Percentiles rank a stretch among this genome's conserved stretches.
Evolutionary conservation across 1,140 invertebrate genomes (phyloP).

Genomic region (Drusus annulatus): DNA sequence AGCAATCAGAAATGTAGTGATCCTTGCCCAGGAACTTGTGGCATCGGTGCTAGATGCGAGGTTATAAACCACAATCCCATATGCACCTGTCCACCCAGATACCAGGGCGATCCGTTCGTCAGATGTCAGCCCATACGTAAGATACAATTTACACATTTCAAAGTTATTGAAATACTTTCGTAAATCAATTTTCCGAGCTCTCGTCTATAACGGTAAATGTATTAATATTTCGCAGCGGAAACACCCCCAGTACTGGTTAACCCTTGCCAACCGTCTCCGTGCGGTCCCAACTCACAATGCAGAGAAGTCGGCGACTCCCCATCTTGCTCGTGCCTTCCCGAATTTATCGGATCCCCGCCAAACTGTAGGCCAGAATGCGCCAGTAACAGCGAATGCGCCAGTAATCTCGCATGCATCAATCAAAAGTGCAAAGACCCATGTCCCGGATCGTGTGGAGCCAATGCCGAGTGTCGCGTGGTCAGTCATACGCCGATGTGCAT

Average conservation of each 20-base stretch:
- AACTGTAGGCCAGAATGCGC: constrained; percentile 79
- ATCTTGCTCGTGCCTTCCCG: constrained; percentile 79
- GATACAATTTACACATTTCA: constrained; percentile 61
- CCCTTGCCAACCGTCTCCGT: constrained; percentile 80
- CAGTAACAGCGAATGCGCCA: constrained; percentile 76
- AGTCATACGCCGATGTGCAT: constrained; percentile 78
- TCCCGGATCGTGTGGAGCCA: constrained; percentile 75
- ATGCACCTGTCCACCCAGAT: constrained; percentile 74
- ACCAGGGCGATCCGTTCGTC: constrained; percentile 76
- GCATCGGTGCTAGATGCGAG: constrained; percentile 74
- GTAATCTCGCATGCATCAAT: constrained; percentile 77
- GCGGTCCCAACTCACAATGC: constrained; percentile 82
- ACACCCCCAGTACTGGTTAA: constrained; percentile 70
- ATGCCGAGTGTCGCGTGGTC: constrained; percentile 78
- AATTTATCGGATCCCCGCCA: constrained; percentile 75
- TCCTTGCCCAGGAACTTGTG: constrained; percentile 77
- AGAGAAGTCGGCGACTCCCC: constrained; percentile 76
- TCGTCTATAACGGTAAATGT: constrained; percentile 67
- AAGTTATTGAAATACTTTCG: no score
- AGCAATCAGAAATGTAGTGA: constrained; percentile 76
- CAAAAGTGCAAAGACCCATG: constrained; percentile 81
- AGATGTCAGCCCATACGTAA: constrained; percentile 70
- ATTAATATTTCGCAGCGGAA: constrained; percentile 67
- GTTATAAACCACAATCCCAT: constrained; percentile 77
- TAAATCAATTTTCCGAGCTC: constrained; percentile 12